Conservation (phyloP, 1,140 invertebrate genomes). For the Leptinotarsa lineolata region DNA sequence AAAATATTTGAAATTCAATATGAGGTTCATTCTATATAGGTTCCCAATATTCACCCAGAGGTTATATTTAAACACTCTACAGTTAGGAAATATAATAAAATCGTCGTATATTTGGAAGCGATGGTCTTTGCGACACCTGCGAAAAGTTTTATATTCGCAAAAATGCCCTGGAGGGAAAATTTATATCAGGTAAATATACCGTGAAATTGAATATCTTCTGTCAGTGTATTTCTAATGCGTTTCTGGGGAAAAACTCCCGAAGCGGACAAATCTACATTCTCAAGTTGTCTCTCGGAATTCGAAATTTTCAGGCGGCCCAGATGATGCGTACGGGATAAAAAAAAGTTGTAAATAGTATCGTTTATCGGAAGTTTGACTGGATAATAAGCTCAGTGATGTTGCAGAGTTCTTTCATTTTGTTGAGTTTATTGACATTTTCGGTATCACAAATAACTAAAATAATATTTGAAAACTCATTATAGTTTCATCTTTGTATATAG, state of each 20-base stretch:
- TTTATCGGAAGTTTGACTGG: neutral
- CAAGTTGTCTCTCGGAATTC: neutral
- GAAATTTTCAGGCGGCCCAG: neutral
- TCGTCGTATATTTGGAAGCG: neutral
- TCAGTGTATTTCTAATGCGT: constrained; percentile 36
- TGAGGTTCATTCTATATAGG: neutral
- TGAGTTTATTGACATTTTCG: neutral
- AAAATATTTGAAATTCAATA: neutral
- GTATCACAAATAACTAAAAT: too few relatives aligned
- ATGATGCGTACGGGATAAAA: neutral
- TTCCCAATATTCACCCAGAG: neutral
- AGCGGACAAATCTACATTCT: neutral
- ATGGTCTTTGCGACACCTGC: constrained; percentile 23
- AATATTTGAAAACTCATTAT: too few relatives aligned
- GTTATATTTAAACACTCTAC: neutral
- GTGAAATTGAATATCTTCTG: constrained; percentile 39
- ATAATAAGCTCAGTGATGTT: neutral
- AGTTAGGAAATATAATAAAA: neutral
- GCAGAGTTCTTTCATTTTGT: neutral
- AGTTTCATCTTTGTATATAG: too few relatives aligned
- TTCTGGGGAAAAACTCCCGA: constrained; percentile 8
- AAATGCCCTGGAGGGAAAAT: constrained; percentile 29
- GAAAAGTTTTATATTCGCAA: constrained; percentile 34
- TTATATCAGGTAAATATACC: constrained; percentile 36
- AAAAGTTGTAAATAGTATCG: neutral